phyloP scores from a whole-genome alignment of 2,888 invertebrate genomes.

The Melanostoma mellinum region DNA sequence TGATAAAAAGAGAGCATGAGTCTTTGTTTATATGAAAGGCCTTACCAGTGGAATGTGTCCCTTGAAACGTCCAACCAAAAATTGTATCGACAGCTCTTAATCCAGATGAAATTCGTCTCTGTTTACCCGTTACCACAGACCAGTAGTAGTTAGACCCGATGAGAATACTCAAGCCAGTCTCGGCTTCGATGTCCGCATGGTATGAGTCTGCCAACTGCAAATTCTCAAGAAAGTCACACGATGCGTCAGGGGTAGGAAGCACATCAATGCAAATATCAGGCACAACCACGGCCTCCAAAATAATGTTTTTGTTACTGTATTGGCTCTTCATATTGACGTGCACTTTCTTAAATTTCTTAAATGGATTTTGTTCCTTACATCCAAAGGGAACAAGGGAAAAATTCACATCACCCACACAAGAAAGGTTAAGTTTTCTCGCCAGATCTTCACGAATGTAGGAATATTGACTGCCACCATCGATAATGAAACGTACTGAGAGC shows the following conservation, averaged over 20 bases:
- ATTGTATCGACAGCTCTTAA: background rate
- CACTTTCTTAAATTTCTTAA: slow-evolving; percentile 1
- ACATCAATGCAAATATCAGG: slow-evolving; percentile 26
- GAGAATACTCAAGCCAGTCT: background rate
- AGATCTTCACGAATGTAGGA: background rate
- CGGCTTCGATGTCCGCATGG: background rate
- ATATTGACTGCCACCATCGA: slow-evolving; percentile 18
- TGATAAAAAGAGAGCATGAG: background rate
- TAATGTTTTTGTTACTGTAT: background rate
- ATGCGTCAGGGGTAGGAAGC: background rate
- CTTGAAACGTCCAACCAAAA: background rate
- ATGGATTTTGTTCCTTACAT: background rate
- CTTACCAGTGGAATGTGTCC: background rate
- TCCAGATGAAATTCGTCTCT: background rate
- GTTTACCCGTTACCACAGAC: slow-evolving; percentile 10
- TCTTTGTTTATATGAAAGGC: background rate
- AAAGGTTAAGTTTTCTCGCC: background rate
- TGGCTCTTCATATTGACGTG: background rate
- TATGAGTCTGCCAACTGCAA: slow-evolving; percentile 4
- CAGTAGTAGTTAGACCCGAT: slow-evolving; percentile 7
- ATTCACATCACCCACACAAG: background rate
- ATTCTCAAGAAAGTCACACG: background rate
- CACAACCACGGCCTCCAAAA: slow-evolving; percentile 23
- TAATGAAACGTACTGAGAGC: slow-evolving; percentile 5
- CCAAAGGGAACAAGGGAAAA: background rate